These are phyloP conservation scores for Coelopa frigida DNA, from an alignment of 1,140 invertebrate genomes.

Conservation along the genomic window DNA sequence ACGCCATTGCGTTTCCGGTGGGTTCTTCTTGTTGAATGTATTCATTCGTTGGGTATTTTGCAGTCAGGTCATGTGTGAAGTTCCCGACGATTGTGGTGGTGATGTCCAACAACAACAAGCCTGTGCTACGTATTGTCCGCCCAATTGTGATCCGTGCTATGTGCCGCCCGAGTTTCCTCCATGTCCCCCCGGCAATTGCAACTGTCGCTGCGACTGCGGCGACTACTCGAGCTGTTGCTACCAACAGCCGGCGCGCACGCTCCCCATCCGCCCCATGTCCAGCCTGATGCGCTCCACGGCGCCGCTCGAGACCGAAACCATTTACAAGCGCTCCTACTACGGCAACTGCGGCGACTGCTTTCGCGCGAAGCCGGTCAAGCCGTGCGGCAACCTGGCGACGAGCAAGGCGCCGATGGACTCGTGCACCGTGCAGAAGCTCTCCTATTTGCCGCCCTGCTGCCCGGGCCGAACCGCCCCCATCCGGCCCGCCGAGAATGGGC, in stretches of 20 bases:
- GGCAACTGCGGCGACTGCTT: constrained; percentile 26
- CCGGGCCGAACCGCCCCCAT: constrained; percentile 41
- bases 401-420: constrained; percentile 46
- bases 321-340: constrained; percentile 53
- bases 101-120: too few species aligned
- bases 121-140: constrained; percentile 19
- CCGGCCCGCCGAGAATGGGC: constrained; percentile 24
- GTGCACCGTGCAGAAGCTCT: constrained; percentile 49
- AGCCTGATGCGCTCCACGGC: constrained; percentile 47
- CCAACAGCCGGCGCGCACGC: constrained; percentile 50
- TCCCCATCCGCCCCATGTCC: constrained; percentile 50
- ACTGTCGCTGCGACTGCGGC: constrained; percentile 32
- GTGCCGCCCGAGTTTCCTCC: constrained; percentile 25
- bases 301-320: constrained; percentile 51
- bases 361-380: constrained; percentile 39
- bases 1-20: too few species aligned
- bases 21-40: too few species aligned
- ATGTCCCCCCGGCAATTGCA: constrained; percentile 24
- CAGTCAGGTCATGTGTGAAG: constrained; percentile 8
- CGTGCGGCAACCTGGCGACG: constrained; percentile 32
- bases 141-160: constrained; percentile 22
- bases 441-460: constrained; percentile 48
- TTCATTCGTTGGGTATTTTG: not conserved
- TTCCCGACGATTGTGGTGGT: constrained; percentile 12
- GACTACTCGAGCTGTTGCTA: constrained; percentile 48